Evolutionary conservation across 2,797 vertebrate genomes (phyloP), one percentile per base, ranked within the genome.

Genomic region (Aotus griseimembra): DNA sequence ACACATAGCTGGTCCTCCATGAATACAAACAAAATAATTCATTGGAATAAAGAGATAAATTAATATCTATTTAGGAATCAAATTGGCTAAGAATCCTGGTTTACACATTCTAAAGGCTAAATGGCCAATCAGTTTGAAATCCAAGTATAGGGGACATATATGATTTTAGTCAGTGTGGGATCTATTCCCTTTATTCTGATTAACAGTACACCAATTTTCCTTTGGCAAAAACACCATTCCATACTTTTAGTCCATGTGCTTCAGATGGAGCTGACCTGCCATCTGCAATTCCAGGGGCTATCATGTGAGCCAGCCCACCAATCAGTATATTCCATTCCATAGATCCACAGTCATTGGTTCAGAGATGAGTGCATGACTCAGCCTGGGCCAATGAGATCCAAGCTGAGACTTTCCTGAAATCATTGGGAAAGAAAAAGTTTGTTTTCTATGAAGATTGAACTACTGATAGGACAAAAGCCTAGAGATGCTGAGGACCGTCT

Each of bases 181-280:
- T 15, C 24, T 26, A 46, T 61, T 24, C 33, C 61, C 70, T 24
- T 64, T 33, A 5, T 46, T 80, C 55, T 84, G 22, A 2, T 67
- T 17, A 87, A 50, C 48, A 50, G 20, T 19, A n/a, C 39, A 36
- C 24, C 39, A 14, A 33, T 36, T 41, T 76, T 85, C 24, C n/a
- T 81, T 77, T 77, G 82, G 57, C 44, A 28, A 80, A 72, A 41
- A 48, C 22, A 8, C 36, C 41, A 22, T 8, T 14, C 7, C 83
- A 52, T 44, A 36, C 17, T 30, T 70, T 88, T 19, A 36, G 24
- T 26, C n/a, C 9, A 10, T 4, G 36, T 33, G 33, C 17, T 28
- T 57, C 22, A 14, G 33, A n/a, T 0, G 12, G 28, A 50, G 26
- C 19, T 46, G 26, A 13, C 33, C 33, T 1, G 4, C 0, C 14